Base-by-base conservation (phyloP, 2,888 invertebrate species). In the Noctua janthina region DNA sequence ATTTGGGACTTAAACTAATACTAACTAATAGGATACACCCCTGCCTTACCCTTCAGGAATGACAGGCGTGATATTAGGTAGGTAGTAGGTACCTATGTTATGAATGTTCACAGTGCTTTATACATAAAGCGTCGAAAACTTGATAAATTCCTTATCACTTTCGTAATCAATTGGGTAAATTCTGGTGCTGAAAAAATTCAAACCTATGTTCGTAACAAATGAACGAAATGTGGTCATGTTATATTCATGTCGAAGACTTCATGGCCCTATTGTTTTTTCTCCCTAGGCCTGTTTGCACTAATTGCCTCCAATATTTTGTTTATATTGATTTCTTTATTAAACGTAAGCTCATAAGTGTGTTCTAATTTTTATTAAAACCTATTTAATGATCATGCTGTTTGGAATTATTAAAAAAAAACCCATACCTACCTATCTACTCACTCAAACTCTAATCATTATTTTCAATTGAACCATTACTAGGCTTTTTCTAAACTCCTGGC, bases 291-390 rank as follows among this genome's bases (percentile, higher is more conserved):
- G 86, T 88, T 90, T 87, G 59, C 84, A 82, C 89, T 93, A 93
- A 94, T 93, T 93, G 92, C 91, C 91, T 90, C 71, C 74, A 84
- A 83, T 89, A 84, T 76, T 87, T 86, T 85, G 80, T 87, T 86
- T 79, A 70, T 76, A 79, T 70, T 75, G 72, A 78, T 85, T 79
- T 71, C 66, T 77, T 81, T 78, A 73, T 67, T 78, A 59, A 75
- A 76, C 13, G 23, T 59, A 51, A 73, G 64, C 64, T 78, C 35
- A 7, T 66, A 79, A 39, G 49, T 66, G n/a, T n/a, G 43, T 64
- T 73, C 15, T 5, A 56, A 64, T 83, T 83, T 68, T 66, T 66
- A 46, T 70, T 59, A 59, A 59, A n/a, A 59, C 17, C 39, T 39
- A 5, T 70, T 59, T 67, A 54, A 68, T 62, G 74, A 80, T 56